A percentile compares a stretch with the other conserved stretches of the same genome.
These are phyloP conservation scores for Borostomias antarcticus DNA, from an alignment of 2,797 vertebrate genomes.

Conservation along the genomic window DNA sequence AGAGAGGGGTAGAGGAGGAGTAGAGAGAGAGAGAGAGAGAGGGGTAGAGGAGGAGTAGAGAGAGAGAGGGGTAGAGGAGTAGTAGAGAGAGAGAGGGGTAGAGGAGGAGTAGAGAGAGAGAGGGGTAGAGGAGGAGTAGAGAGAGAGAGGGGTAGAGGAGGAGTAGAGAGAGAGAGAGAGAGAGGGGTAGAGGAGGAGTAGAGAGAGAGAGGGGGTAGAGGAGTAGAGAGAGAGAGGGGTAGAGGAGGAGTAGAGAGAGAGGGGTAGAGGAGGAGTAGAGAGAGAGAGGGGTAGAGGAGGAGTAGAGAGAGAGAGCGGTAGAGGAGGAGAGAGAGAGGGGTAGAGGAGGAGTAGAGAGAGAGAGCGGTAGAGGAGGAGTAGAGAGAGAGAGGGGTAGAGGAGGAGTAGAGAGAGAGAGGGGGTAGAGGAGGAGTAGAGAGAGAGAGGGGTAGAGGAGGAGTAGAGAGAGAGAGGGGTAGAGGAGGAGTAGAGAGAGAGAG, in stretches of 20 bases:
- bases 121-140: too few relatives aligned
- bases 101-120: neutral
- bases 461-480: too few relatives aligned
- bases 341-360: neutral
- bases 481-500: too few relatives aligned
- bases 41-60: neutral
- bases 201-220: neutral
- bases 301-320: too few relatives aligned
- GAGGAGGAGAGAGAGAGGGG: too few relatives aligned
- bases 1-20: too few relatives aligned
- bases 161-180: neutral
- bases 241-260: neutral
- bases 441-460: conserved; percentile 13
- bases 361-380: conserved; percentile 1
- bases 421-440: too few relatives aligned
- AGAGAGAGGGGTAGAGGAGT: neutral
- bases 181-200: too few relatives aligned
- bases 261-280: neutral
- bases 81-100: too few relatives aligned
- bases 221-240: neutral
- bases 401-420: neutral
- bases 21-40: neutral
- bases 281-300: conserved; percentile 12
- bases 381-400: neutral
- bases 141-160: too few relatives aligned